Base-by-base conservation (phyloP, 2,113 vertebrate genomes). In the Australoheros scitulus region DNA sequence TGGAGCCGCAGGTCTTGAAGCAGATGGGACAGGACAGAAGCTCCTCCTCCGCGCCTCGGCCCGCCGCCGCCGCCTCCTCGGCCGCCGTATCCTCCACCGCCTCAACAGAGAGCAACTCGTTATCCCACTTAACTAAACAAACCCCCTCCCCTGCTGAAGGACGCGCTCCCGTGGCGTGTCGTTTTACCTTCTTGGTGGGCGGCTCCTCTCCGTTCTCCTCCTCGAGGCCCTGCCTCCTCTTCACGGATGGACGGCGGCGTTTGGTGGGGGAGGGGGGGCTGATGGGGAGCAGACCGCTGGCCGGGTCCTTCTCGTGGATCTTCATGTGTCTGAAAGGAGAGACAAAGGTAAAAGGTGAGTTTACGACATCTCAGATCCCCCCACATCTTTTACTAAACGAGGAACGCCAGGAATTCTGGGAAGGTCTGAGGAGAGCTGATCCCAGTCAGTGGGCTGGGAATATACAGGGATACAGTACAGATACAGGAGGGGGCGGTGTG, bases 241-340 rank as follows among this genome's bases (percentile, higher is more conserved):
- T 99, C 0, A 96, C 94, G 20, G 97, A 96, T 0, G 97, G 93
- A 20, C 98, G 95, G 85, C 97, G 94, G 18, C 98, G 96, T 82
- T 99, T 99, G 89, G 94, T 94, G 0, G 97, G 97, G 1, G 97
- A 97, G 0, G 96, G 96, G 6, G 97, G 98, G 15, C 97, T 97
- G 72, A 96, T 84, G 10, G 95, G 92, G 0, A 95, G 75, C 5
- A 96, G 77, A 20, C 94, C 91, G n/a, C 83, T 94, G 83, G 93
- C 96, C 0, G 97, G 96, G 91, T 99, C 98, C 94, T 99, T 99
- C 89, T 98, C 97, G 0, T 99, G 98, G 87, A 99, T 99, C 95
- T 99, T 99, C 98, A 99, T 99, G 76, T 99, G 98, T 91, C 98
- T 99, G 89, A 61, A 24, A 57, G 20, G n/a, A 65, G 3, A 29